phyloP scores from a whole-genome alignment of 2,113 vertebrate species.

The Nicator chloris region DNA sequence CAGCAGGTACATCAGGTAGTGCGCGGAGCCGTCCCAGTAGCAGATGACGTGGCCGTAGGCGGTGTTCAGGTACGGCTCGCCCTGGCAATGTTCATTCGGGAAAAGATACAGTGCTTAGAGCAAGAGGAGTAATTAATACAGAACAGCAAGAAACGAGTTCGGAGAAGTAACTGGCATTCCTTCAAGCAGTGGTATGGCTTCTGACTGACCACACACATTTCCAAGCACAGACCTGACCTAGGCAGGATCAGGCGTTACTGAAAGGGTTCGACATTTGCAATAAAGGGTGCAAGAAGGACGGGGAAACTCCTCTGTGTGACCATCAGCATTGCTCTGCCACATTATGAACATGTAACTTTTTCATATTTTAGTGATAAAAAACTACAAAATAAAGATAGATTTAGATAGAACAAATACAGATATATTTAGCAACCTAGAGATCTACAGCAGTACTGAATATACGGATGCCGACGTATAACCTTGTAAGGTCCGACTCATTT shows the following conservation, averaged over 20 bases:
- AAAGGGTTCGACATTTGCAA: neutral
- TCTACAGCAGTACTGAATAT: neutral
- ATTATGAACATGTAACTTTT: neutral
- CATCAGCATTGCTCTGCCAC: neutral
- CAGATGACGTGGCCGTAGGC: constrained; percentile 91
- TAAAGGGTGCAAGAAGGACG: neutral
- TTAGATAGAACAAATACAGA: neutral
- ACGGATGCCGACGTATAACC: neutral
- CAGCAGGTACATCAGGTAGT: constrained; percentile 94
- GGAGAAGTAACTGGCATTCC: neutral
- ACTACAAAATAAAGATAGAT: neutral
- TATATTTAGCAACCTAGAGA: neutral
- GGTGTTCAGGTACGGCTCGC: constrained; percentile 88
- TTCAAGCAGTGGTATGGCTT: neutral
- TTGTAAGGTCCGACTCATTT: neutral
- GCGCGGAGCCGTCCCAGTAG: constrained; percentile 94
- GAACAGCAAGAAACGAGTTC: neutral
- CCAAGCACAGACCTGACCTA: neutral
- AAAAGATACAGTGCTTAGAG: neutral
- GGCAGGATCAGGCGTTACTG: neutral
- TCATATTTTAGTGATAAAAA: neutral
- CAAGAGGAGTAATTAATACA: neutral
- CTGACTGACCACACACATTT: neutral
- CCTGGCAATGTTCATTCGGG: constrained; percentile 60
- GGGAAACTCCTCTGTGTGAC: neutral